phyloP scores from a whole-genome alignment of 2,113 vertebrate genomes.

The Eubucco bourcierii region DNA sequence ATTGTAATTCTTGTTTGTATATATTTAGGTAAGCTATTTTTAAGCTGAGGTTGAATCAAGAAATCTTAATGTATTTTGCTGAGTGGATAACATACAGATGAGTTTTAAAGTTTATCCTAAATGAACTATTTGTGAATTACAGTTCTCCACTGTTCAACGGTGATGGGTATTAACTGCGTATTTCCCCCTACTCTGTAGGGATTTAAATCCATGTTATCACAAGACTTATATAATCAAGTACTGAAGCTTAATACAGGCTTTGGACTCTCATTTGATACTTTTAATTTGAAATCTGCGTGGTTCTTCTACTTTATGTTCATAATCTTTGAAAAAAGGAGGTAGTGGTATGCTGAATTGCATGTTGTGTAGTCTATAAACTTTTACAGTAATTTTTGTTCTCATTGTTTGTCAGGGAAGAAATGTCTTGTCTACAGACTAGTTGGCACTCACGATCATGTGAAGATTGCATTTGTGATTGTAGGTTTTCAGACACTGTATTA shows the following conservation, averaged over 20 bases:
- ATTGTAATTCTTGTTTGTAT: not conserved
- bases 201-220: not conserved
- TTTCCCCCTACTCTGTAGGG: not conserved
- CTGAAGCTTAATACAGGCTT: not conserved
- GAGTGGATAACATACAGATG: not conserved
- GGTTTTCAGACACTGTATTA: not conserved
- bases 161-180: not conserved
- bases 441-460: not conserved
- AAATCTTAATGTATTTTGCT: not conserved
- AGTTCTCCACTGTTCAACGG: not conserved
- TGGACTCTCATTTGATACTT: not conserved
- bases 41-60: not conserved
- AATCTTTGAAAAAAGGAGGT: not conserved
- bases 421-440: not conserved
- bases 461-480: not conserved
- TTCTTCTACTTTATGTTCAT: not conserved
- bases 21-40: not conserved
- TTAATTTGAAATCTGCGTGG: not conserved
- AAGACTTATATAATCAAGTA: not conserved
- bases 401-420: not conserved
- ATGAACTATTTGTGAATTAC: not conserved
- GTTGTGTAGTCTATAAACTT: not conserved
- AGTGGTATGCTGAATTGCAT: not conserved
- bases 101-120: not conserved
- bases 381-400: not conserved